Evolutionary conservation across 2,888 invertebrate genomes (phyloP).

Genomic region (Caenorhabditis plicata): DNA sequence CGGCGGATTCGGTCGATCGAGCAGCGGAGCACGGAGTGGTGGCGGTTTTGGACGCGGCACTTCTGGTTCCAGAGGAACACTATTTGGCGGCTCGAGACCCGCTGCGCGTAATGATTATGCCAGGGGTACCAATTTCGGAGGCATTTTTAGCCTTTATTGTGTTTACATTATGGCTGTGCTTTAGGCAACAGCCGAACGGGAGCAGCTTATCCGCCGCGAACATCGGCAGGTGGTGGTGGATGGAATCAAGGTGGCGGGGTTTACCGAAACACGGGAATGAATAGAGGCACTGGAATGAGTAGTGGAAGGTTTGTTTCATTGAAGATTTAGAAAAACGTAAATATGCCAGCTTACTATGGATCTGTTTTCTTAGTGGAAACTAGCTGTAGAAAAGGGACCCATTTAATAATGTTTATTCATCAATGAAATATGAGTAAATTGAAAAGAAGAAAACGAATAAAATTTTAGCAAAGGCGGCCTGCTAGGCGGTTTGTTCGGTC

Average conservation of each 20-base stretch:
- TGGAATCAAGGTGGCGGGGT: constrained; percentile 3
- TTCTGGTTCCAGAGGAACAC: constrained; percentile 12
- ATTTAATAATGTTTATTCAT: not conserved
- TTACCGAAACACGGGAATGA: no score
- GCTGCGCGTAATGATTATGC: constrained; percentile 15
- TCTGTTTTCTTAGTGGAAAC: not conserved
- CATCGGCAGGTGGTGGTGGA: no score
- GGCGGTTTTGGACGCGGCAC: constrained; percentile 11
- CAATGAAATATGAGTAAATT: not conserved
- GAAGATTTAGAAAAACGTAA: not conserved
- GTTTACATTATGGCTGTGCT: no score
- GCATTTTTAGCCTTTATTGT: no score
- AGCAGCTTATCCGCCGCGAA: no score
- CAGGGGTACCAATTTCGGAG: constrained; percentile 12
- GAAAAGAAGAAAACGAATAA: not conserved
- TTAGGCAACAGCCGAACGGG: no score
- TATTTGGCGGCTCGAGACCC: constrained; percentile 4
- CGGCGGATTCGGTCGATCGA: not conserved
- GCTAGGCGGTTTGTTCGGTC: constrained; percentile 27
- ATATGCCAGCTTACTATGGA: not conserved
- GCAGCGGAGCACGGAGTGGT: no score
- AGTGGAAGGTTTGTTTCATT: constrained; percentile 9
- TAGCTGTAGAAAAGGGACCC: not conserved
- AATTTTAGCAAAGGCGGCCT: constrained; percentile 24
- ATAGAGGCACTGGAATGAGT: constrained; percentile 2